Evolutionary conservation across 2,113 vertebrate genomes (phyloP).

Genomic region (Cacatua alba): DNA sequence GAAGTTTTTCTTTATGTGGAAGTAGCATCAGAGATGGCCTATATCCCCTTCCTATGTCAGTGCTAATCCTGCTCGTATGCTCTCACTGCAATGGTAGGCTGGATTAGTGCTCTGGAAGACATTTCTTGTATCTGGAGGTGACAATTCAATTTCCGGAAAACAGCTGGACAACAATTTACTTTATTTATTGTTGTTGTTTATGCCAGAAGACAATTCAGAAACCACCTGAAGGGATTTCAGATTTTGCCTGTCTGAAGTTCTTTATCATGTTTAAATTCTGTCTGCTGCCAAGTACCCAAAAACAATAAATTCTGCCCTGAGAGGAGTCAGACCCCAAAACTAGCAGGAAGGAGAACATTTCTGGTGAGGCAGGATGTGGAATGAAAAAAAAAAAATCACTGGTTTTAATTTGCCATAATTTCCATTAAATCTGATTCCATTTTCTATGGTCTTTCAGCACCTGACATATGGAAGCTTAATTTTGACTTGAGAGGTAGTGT

Average conservation of each 20-base stretch:
- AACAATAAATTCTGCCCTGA: neutral
- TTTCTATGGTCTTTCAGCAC: constrained; percentile 38
- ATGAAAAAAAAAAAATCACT: neutral
- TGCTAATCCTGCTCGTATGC: neutral
- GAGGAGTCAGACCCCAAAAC: neutral
- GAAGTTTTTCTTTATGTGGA: neutral
- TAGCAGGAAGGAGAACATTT: neutral
- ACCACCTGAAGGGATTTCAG: neutral
- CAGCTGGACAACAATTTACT: neutral
- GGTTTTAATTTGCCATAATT: neutral
- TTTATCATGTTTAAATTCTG: neutral
- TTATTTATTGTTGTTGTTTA: neutral
- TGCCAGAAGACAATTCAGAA: neutral
- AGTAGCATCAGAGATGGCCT: neutral
- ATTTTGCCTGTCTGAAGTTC: neutral
- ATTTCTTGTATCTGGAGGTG: neutral
- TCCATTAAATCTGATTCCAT: neutral
- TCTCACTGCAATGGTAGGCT: neutral
- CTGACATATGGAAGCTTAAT: constrained; percentile 36
- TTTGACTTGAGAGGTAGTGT: constrained; percentile 47
- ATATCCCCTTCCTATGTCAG: neutral
- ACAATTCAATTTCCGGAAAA: neutral
- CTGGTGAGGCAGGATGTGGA: neutral
- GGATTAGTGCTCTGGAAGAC: neutral
- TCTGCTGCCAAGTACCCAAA: neutral